These are phyloP conservation scores for Actinernus sp. DNA, from an alignment of 92 coral and sea anemone genomes.

Conservation along the genomic window DNA sequence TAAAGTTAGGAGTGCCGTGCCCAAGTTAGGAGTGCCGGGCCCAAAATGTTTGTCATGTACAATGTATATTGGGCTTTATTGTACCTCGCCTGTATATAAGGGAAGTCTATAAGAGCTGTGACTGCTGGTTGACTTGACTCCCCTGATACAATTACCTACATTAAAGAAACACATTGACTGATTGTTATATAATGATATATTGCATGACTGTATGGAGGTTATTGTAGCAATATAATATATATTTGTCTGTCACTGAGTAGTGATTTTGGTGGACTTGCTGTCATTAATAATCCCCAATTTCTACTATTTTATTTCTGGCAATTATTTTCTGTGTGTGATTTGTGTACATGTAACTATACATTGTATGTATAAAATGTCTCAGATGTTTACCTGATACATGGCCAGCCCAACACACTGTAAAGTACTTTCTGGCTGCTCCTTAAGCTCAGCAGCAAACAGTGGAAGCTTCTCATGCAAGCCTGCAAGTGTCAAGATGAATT, in stretches of 20 bases:
- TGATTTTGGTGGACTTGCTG: too few species aligned
- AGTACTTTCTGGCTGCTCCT: constrained; percentile 75
- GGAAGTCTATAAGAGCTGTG: constrained; percentile 26
- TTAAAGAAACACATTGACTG: neutral
- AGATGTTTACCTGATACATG: constrained; percentile 90
- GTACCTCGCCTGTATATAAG: constrained; percentile 50
- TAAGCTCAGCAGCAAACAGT: constrained; percentile 70
- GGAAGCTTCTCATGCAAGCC: constrained; percentile 67
- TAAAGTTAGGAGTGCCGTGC: too few species aligned
- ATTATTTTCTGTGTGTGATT: too few species aligned
- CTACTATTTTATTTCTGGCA: too few species aligned
- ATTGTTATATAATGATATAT: neutral
- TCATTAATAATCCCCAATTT: too few species aligned
- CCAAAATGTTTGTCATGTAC: too few species aligned
- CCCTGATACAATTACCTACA: constrained; percentile 11
- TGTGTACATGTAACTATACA: too few species aligned
- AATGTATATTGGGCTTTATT: neutral
- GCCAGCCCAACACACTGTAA: constrained; percentile 89
- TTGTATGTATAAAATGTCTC: neutral
- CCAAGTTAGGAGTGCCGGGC: too few species aligned
- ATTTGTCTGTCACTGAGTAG: too few species aligned
- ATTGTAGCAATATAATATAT: too few species aligned
- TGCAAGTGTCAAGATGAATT: constrained; percentile 1
- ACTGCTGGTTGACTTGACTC: constrained; percentile 2
- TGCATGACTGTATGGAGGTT: too few species aligned